Base-by-base conservation (phyloP, 2,113 vertebrate species). In the Myiagra hebetior region DNA sequence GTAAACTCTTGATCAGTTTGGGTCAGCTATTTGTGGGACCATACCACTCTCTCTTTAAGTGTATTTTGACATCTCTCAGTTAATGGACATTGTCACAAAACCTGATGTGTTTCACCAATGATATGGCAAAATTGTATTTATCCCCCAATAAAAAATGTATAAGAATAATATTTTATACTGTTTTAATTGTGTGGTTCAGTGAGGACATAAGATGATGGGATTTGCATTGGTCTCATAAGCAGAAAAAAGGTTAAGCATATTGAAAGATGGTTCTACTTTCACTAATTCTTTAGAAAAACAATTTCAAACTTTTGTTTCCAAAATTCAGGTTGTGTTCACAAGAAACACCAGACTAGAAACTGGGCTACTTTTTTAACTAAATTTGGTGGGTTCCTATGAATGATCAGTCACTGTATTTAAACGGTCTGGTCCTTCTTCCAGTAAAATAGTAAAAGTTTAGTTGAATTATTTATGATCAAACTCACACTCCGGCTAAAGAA, bases 121-220 rank as follows among this genome's bases (percentile, higher is more conserved):
- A 47, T 31, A 87, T 31, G 3, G 7, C 2, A 93, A 64, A 76
- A 67, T 65, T 41, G 35, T 69, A 15, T 75, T 87, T 49, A 49
- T 69, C 3, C 0, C 2, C 3, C 10, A 1, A 2, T 10, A 44
- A 82, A 84, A 81, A 68, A 44, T 10, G 0, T 41, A 8, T 8
- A 24, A n/a, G 13, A 74, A 74, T 8, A 60, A 62, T 73, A 69
- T 44, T 80, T 74, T 80, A 3, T 18, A 22, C 4, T 44, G 7
- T 72, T 85, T 85, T 47, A 55, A 13, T 52, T 59, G 5, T 41
- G 4, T 67, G 15, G 21, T 28, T 82, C 53, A 37, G 4, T 41
- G 62, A 83, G 37, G 17, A 53, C 15, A 31, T 14, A 85, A 78
- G 1, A 4, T 14, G 1, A 30, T 0, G 1, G 30, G 15, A 50